These are phyloP conservation scores for Ceryle rudis DNA, from an alignment of 2,797 vertebrate species.

Conservation along the genomic window DNA sequence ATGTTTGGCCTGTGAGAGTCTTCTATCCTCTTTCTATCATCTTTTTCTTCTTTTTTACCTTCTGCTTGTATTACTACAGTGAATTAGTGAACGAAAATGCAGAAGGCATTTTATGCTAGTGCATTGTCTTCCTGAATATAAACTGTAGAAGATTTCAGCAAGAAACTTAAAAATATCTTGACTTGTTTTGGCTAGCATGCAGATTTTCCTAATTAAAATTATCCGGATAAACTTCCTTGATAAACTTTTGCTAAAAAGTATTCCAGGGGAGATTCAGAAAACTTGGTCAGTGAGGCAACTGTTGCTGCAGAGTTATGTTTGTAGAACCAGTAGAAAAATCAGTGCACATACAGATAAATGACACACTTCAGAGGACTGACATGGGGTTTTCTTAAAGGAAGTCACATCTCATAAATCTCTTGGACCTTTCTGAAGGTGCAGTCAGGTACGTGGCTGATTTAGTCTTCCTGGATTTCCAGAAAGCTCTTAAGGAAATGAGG, in stretches of 20 bases:
- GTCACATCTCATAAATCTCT: not conserved
- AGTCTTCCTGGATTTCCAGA: not conserved
- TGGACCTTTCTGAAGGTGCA: not conserved
- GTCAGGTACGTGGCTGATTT: not conserved
- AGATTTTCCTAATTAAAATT: not conserved
- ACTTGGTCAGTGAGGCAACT: fast-evolving
- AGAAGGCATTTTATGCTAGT: not conserved
- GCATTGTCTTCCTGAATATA: not conserved
- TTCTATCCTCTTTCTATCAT: not conserved
- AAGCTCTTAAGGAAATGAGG: not conserved
- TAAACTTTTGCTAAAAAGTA: not conserved
- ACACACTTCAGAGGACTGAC: not conserved
- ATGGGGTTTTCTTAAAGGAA: not conserved
- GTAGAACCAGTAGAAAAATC: not conserved
- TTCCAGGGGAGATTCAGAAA: not conserved
- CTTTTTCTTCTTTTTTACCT: not conserved
- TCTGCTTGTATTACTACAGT: not conserved
- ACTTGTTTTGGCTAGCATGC: not conserved
- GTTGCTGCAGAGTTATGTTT: not conserved
- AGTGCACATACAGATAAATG: not conserved
- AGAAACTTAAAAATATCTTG: not conserved
- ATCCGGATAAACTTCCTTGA: not conserved
- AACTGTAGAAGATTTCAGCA: not conserved
- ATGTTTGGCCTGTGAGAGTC: not conserved
- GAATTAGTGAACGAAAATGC: not conserved